Evolutionary conservation across 2,113 vertebrate genomes (phyloP), one percentile per base, ranked within the genome.

Genomic region (Ibidorhyncha struthersii): DNA sequence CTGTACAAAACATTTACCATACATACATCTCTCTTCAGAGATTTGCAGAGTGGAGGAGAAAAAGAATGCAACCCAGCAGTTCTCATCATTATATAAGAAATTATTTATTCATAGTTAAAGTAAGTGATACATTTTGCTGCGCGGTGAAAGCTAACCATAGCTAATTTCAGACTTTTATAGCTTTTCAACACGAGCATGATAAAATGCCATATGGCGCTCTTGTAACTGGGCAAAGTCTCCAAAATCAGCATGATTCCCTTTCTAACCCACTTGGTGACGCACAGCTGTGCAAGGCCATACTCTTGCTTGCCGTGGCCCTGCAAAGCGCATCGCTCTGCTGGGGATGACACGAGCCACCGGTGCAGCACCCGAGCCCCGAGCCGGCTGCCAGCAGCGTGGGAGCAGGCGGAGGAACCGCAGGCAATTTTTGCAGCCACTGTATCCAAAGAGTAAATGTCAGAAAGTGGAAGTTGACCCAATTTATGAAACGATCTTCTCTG

Each of bases 321-420:
- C 0, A 5, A 29, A 12, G 17, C 0, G 0, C 70, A 11, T 0
- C 0, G 2, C 50, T 26, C 17, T 13, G n/a, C 49, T 4, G 3
- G 9, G 41, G 4, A 7, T 1, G 0, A 15, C 14, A 1, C 1
- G 2, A 84, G 59, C 22, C 10, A 10, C 70, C 4, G 1, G 29
- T 4, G 8, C 63, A n/a, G 34, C 25, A 6, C 43, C 70, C 10
- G 1, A 12, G 36, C 52, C 21, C 29, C 5, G 9, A 71, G 40
- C 38, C 8, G 21, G 47, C 49, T 50, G 49, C 49, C 49, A 0
- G 5, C 74, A 1, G n/a, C 59, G 0, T 13, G 10, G 29, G 7
- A 36, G 4, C 27, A 17, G 7, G 58, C 49, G 11, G 2, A 3
- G 40, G 25, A 50, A 6, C 50, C 0, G 4, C 56, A 0, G 32